Evolutionary conservation across 1,140 invertebrate genomes (phyloP).

Genomic region (Pissodes strobi): DNA sequence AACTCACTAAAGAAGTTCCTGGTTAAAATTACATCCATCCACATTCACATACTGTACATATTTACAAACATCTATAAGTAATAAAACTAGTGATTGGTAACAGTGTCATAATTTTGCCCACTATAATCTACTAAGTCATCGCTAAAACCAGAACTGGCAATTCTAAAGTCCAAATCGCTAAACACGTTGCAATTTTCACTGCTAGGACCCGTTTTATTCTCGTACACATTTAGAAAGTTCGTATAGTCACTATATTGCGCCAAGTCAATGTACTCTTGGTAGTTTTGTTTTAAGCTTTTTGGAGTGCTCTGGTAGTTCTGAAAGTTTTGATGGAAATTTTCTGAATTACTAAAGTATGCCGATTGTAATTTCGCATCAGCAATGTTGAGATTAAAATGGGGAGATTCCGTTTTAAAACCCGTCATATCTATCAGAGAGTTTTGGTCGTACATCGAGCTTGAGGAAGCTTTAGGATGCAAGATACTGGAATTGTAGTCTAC

Average conservation of each 20-base stretch:
- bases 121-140: slow-evolving; percentile 28
- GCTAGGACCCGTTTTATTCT: slow-evolving; percentile 39
- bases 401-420: slow-evolving; percentile 35
- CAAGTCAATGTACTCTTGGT: slow-evolving; percentile 44
- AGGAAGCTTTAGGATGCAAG: slow-evolving; percentile 20
- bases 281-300: slow-evolving; percentile 35
- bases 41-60: neutral
- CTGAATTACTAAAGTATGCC: slow-evolving; percentile 21
- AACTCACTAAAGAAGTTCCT: too few species aligned
- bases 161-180: slow-evolving; percentile 48
- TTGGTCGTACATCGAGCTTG: slow-evolving; percentile 22
- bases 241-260: slow-evolving; percentile 47
- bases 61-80: slow-evolving; percentile 1
- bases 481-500: slow-evolving; percentile 9
- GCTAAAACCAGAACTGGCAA: slow-evolving; percentile 35
- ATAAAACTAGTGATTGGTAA: slow-evolving; percentile 17
- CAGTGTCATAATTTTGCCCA: slow-evolving; percentile 16
- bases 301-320: slow-evolving; percentile 34
- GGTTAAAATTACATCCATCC: too few species aligned
- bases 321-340: slow-evolving; percentile 38
- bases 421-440: slow-evolving; percentile 21
- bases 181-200: slow-evolving; percentile 36
- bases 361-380: neutral
- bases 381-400: slow-evolving; percentile 16
- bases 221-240: slow-evolving; percentile 43